Percentiles rank a stretch among this genome's conserved stretches.
phyloP scores from a whole-genome alignment of 1,140 invertebrate species.

The Brevipalpus yothersi region DNA sequence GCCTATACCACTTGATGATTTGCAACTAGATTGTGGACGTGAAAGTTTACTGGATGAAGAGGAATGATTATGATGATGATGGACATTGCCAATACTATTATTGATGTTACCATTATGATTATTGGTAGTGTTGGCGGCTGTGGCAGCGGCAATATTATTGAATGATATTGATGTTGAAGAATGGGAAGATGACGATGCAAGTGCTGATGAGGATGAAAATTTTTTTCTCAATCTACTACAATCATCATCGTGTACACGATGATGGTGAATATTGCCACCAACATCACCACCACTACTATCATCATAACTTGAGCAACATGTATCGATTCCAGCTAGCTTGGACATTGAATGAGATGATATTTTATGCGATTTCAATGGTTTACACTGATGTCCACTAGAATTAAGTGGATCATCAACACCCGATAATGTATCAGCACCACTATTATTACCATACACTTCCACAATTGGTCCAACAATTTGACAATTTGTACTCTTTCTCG shows the following conservation, averaged over 20 bases:
- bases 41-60: not conserved
- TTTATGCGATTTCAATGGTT: no score
- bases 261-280: no score
- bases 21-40: conserved; percentile 18
- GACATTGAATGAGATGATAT: no score
- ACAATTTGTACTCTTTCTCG: conserved; percentile 20
- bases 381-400: no score
- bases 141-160: not conserved
- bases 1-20: conserved; percentile 41
- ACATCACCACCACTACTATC: no score
- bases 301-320: no score
- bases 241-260: no score
- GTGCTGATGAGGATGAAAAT: not conserved
- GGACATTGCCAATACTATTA: not conserved
- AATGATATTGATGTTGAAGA: not conserved
- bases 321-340: no score
- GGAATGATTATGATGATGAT: not conserved
- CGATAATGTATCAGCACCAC: no score
- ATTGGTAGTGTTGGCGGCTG: not conserved
- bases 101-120: not conserved
- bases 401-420: no score
- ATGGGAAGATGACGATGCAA: not conserved
- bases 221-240: not conserved
- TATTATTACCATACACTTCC: no score
- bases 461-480: conserved; percentile 7